These are phyloP conservation scores for Plebejus melissa DNA, from an alignment of 2,888 invertebrate species.

Conservation along the genomic window DNA sequence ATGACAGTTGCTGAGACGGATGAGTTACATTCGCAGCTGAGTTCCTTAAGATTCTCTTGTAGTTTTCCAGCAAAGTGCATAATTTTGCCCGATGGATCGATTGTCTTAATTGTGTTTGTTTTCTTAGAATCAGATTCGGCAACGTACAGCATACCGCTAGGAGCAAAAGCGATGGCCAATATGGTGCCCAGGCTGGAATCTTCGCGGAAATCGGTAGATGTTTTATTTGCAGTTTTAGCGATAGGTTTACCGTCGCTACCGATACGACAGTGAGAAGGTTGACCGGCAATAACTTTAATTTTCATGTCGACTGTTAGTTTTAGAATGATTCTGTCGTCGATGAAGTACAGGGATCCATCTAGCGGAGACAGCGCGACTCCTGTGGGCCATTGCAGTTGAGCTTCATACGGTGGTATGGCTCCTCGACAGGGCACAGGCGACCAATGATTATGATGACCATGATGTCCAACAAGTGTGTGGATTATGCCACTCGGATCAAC, in stretches of 20 bases:
- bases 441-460: slow-evolving; percentile 97
- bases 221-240: slow-evolving; percentile 59
- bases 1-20: slow-evolving; percentile 76
- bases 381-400: slow-evolving; percentile 98
- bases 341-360: slow-evolving; percentile 96
- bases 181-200: slow-evolving; percentile 90
- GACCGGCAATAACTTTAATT: slow-evolving; percentile 96
- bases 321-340: slow-evolving; percentile 95
- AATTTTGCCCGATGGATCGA: slow-evolving; percentile 93
- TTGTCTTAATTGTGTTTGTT: slow-evolving; percentile 89
- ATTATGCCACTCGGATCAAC: slow-evolving; percentile 95
- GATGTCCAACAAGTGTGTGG: slow-evolving; percentile 96
- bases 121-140: slow-evolving; percentile 95
- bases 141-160: slow-evolving; percentile 94
- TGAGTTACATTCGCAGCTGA: slow-evolving; percentile 80
- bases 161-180: slow-evolving; percentile 92
- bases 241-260: slow-evolving; percentile 72
- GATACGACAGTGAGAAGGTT: slow-evolving; percentile 92
- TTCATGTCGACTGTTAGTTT: slow-evolving; percentile 95
- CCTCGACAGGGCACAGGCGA: slow-evolving; percentile 94
- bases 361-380: slow-evolving; percentile 95
- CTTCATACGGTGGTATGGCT: slow-evolving; percentile 90
- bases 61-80: slow-evolving; percentile 95
- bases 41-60: slow-evolving; percentile 79
- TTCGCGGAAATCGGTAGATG: slow-evolving; percentile 77